Conservation (phyloP, 2,888 invertebrate genomes). For the Drosophila emarginata region DNA sequence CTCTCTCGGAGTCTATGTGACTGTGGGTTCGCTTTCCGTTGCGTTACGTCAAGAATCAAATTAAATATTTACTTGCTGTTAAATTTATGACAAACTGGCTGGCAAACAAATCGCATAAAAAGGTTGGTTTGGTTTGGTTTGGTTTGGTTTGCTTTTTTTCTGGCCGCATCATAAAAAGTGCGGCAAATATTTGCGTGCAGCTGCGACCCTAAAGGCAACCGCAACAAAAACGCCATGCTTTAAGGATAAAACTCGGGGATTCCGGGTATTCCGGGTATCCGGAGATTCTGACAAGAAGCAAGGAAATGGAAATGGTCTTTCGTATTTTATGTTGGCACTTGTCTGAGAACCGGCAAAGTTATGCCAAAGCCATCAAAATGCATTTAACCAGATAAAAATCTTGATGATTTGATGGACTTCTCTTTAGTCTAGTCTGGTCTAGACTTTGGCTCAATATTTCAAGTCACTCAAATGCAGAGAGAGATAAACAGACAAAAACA, state of each 20-base stretch:
- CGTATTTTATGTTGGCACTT: not conserved
- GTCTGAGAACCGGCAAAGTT: conserved; percentile 15
- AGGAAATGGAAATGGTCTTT: not conserved
- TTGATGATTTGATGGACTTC: conserved; percentile 38
- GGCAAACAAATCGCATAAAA: conserved; percentile 58
- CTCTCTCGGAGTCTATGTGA: not conserved
- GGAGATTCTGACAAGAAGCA: too few species aligned
- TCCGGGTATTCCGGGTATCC: not conserved
- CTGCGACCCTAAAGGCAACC: conserved; percentile 48
- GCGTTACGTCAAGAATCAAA: conserved; percentile 40
- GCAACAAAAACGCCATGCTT: not conserved
- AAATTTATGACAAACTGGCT: conserved; percentile 64
- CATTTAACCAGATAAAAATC: conserved; percentile 52
- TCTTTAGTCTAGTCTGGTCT: conserved; percentile 8
- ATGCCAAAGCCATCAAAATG: conserved; percentile 55
- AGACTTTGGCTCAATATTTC: conserved; percentile 10
- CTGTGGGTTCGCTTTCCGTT: not conserved
- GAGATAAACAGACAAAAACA: not conserved
- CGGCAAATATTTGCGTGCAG: conserved; percentile 68
- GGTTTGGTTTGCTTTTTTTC: conserved; percentile 10
- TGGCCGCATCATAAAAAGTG: conserved; percentile 59
- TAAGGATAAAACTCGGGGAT: not conserved
- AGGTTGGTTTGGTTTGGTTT: conserved; percentile 33
- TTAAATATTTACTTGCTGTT: conserved; percentile 73
- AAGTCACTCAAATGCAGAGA: not conserved